These are phyloP conservation scores for Aproaerema taeniolella DNA, from an alignment of 2,888 invertebrate genomes.

Conservation along the genomic window DNA sequence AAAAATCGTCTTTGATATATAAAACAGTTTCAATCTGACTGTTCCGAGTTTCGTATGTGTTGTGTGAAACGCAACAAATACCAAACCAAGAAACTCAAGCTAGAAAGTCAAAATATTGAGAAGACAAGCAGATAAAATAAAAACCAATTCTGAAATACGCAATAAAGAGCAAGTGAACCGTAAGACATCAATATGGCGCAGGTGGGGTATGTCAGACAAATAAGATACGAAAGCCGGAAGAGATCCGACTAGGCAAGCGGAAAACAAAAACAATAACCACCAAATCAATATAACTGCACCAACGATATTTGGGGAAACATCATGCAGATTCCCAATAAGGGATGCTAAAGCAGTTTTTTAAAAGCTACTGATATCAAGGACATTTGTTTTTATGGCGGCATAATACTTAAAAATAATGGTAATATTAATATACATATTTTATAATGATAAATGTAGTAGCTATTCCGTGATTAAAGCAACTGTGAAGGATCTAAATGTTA, in stretches of 20 bases:
- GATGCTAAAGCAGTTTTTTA: neutral
- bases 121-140: too few relatives aligned
- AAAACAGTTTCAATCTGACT: too few relatives aligned
- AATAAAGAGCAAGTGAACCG: conserved; percentile 3
- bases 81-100: too few relatives aligned
- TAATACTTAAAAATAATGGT: neutral
- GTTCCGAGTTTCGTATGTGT: too few relatives aligned
- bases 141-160: too few relatives aligned
- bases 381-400: neutral
- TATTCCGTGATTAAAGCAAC: neutral
- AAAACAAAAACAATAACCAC: conserved; percentile 15
- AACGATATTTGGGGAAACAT: conserved; percentile 5
- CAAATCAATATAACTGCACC: conserved; percentile 12
- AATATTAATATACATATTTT: neutral
- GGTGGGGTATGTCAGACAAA: conserved; percentile 12
- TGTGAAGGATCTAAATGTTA: neutral
- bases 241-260: neutral
- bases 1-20: too few relatives aligned
- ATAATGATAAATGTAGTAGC: neutral
- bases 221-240: conserved; percentile 7
- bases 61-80: too few relatives aligned
- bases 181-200: conserved; percentile 5
- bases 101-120: too few relatives aligned
- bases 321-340: conserved; percentile 1
- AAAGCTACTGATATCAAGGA: neutral